Evolutionary conservation across 2,113 vertebrate species (phyloP).

Genomic region (Hippolais icterina): DNA sequence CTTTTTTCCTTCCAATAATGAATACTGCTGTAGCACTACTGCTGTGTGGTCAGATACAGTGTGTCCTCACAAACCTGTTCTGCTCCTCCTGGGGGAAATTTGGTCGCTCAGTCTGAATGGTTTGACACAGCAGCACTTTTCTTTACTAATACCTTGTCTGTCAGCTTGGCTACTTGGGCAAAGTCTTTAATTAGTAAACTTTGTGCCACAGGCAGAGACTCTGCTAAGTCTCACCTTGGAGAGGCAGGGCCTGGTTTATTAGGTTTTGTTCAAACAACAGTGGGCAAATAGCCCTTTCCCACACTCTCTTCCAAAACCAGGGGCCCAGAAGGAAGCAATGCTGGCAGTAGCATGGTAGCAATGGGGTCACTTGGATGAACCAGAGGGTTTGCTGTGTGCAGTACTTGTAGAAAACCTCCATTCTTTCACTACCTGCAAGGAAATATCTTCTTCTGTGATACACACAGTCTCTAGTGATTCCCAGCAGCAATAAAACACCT

Average conservation of each 20-base stretch:
- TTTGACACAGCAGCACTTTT: background rate
- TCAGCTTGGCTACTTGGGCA: background rate
- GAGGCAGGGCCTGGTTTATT: background rate
- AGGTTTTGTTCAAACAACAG: background rate
- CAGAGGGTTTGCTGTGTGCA: background rate
- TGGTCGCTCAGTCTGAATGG: background rate
- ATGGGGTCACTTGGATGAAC: background rate
- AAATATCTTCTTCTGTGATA: background rate
- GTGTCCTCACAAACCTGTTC: background rate
- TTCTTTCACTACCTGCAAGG: background rate
- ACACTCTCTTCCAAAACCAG: background rate
- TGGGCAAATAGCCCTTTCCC: background rate
- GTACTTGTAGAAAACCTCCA: background rate
- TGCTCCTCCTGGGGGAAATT: background rate
- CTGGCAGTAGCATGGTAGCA: background rate
- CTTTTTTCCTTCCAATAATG: background rate
- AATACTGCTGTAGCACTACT: background rate
- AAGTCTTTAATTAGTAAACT: background rate
- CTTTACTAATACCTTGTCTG: background rate
- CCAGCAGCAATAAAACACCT: background rate
- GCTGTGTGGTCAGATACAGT: background rate
- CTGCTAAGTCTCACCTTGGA: background rate
- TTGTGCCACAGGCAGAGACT: background rate
- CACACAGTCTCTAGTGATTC: background rate
- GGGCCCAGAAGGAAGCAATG: background rate